Evolutionary conservation across 2,113 vertebrate genomes (phyloP).

Genomic region (Gambusia holbrooki): DNA sequence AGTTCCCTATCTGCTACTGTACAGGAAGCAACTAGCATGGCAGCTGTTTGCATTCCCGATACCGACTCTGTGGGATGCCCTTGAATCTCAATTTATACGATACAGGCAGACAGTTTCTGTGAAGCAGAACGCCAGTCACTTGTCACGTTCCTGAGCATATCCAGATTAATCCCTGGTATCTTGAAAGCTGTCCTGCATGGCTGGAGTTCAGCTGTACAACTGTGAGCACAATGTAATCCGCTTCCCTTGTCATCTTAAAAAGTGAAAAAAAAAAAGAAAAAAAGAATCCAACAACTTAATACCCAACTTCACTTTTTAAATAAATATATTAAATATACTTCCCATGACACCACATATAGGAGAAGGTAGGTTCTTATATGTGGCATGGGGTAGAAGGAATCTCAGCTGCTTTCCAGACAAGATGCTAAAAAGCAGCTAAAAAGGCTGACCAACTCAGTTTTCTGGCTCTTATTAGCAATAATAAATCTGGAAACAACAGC

Average conservation of each 20-base stretch:
- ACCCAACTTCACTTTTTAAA: background rate
- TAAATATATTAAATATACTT: background rate
- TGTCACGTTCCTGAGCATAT: constrained; percentile 68
- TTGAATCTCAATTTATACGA: background rate
- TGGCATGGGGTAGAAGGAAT: background rate
- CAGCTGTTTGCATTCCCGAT: background rate
- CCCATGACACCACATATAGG: background rate
- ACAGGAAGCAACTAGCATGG: background rate
- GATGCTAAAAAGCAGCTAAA: background rate
- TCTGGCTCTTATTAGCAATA: background rate
- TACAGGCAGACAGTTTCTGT: background rate
- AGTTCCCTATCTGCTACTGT: background rate
- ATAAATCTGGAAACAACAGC: background rate
- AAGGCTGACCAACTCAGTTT: background rate
- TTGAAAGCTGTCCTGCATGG: constrained; percentile 22
- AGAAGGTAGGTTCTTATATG: no score
- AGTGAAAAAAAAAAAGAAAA: no score
- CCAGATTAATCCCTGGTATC: constrained; percentile 65
- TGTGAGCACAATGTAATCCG: background rate
- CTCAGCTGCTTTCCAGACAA: background rate
- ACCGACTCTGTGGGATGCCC: constrained; percentile 16
- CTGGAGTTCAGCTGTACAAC: constrained; percentile 19
- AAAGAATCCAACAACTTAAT: background rate
- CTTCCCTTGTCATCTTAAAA: no score
- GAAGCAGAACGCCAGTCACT: constrained; percentile 35